These are phyloP conservation scores for Euwallacea similis DNA, from an alignment of 1,140 invertebrate species.

Conservation along the genomic window DNA sequence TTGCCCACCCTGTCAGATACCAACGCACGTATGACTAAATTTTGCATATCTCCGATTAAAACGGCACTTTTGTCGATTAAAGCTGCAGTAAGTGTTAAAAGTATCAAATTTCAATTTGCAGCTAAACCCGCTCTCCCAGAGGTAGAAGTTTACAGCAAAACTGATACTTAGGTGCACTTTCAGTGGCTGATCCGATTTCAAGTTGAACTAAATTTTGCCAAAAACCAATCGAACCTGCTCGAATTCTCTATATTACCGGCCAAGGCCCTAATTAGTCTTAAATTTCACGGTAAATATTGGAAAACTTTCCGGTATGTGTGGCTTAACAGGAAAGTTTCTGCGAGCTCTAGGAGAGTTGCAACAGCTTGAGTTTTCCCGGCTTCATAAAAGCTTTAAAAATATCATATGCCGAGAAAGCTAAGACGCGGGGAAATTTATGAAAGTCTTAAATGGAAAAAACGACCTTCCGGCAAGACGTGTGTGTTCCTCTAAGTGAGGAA, in stretches of 20 bases:
- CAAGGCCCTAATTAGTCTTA: neutral
- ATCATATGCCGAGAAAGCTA: neutral
- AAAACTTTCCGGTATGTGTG: neutral
- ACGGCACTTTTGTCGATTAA: too few species aligned
- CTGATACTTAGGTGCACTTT: too few species aligned
- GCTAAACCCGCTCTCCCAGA: too few species aligned
- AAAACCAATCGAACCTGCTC: too few species aligned
- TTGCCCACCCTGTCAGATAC: too few species aligned
- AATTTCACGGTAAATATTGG: conserved; percentile 5
- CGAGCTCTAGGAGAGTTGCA: neutral
- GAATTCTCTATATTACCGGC: too few species aligned
- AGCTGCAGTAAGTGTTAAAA: neutral
- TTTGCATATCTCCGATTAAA: too few species aligned
- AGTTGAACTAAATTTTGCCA: too few species aligned
- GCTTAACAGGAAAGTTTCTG: neutral
- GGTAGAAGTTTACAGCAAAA: too few species aligned
- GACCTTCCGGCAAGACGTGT: neutral
- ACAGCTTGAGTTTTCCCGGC: too few species aligned
- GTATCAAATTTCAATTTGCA: conserved; percentile 11
- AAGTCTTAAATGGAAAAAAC: neutral
- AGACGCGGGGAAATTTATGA: neutral
- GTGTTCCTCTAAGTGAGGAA: conserved; percentile 2
- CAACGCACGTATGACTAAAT: too few species aligned
- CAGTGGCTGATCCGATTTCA: too few species aligned
- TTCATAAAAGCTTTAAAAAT: neutral